Conservation (phyloP, 2,888 invertebrate species). For the Lycophotia porphyrea region DNA sequence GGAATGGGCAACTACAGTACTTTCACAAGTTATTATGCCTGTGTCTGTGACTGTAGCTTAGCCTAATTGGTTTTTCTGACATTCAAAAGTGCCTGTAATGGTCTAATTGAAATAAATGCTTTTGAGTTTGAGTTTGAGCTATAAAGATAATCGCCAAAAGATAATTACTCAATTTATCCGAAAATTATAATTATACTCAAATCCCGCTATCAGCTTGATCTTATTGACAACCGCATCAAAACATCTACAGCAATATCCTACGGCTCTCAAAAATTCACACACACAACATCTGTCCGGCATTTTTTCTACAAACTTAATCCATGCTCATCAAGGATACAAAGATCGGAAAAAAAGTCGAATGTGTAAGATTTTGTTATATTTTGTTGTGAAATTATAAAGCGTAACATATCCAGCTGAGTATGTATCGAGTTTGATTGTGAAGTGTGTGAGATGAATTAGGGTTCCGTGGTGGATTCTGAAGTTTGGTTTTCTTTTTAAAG, state of each 20-base stretch:
- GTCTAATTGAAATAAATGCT: too few relatives aligned
- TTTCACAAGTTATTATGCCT: too few relatives aligned
- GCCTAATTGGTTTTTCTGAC: too few relatives aligned
- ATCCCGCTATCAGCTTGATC: background rate
- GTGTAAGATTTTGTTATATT: slow-evolving; percentile 77
- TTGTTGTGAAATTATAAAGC: slow-evolving; percentile 77
- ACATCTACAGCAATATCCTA: slow-evolving; percentile 44
- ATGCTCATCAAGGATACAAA: slow-evolving; percentile 75
- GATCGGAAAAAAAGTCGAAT: slow-evolving; percentile 77
- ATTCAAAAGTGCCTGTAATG: too few relatives aligned
- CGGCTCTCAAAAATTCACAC: slow-evolving; percentile 59
- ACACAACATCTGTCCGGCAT: slow-evolving; percentile 71
- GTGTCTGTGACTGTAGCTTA: too few relatives aligned
- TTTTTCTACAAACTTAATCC: slow-evolving; percentile 74
- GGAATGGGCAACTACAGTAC: too few relatives aligned
- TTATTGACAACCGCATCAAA: slow-evolving; percentile 61
- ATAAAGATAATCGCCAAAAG: background rate
- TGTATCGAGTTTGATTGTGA: slow-evolving; percentile 77
- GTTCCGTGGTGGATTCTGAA: slow-evolving; percentile 48
- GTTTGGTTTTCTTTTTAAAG: background rate
- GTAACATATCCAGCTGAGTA: slow-evolving; percentile 81
- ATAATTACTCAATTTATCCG: background rate
- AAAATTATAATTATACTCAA: background rate
- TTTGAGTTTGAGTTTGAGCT: too few relatives aligned
- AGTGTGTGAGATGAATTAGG: slow-evolving; percentile 68